Evolutionary conservation across 2,113 vertebrate species (phyloP), one percentile per base, ranked within the genome.

Genomic region (Ceyx margarethae): DNA sequence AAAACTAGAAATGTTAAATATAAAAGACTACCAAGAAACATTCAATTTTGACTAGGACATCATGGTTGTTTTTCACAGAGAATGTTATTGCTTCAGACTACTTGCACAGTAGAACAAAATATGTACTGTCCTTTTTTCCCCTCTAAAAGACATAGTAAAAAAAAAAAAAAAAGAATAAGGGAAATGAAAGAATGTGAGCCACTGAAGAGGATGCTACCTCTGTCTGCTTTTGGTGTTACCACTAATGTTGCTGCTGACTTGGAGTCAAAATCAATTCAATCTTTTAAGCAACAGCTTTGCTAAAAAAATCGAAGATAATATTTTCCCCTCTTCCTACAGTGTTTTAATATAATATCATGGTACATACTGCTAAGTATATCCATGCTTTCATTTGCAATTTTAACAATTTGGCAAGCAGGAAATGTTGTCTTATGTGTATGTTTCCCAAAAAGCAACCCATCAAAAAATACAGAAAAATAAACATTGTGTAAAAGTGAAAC

Each of bases 51-150:
- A 48, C 67, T 81, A 75, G 7, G 14, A 10, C 3, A 64, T 15
- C 8, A 37, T 29, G 12, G 22, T 19, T 65, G 20, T 22, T 51
- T 73, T 91, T 56, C 48, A 56, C 16, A 51, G 71, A 43, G 42
- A 78, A 83, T 60, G 5, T 5, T 60, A 12, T 16, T 61, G 15
- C 62, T 82, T 84, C 64, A 74, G 33, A 60, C 13, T 66, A 11
- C 37, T 58, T 54, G 19, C 5, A 65, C 10, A 43, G 37, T 35
- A 64, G 17, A 77, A 85, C 4, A 53, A 46, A 86, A 53, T 22
- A 33, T 0, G 1, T 19, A 5, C n/a, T 61, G 26, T 23, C 1
- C 6, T 16, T 76, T 45, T 46, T 45, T 6, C 5, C 12, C 7
- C 12, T 37, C 33, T 17, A 42, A 76, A 61, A 87, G 23, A 40